Base-by-base conservation (phyloP, 2,797 vertebrate genomes). In the Alca torda region DNA sequence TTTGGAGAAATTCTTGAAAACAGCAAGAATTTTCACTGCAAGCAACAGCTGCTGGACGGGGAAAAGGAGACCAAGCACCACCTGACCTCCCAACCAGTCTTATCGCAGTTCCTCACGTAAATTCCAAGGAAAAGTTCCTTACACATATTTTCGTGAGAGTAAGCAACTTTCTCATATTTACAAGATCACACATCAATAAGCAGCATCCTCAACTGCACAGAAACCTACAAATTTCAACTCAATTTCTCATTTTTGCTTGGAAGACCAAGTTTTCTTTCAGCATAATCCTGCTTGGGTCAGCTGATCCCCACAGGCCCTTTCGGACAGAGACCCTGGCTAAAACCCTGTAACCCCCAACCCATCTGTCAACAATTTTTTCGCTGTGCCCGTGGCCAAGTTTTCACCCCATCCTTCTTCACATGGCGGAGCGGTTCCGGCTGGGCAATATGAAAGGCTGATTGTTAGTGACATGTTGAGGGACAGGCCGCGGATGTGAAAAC, bases 371-470 rank as follows among this genome's bases (percentile, higher is more conserved):
- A 39, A 37, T 48, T 84, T 90, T 64, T 84, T 88, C 80, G 45
- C 45, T 80, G 72, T 83, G 54, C 50, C 37, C 1, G 1, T 65
- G 51, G 48, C 86, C 90, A 87, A 37, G 61, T 75, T 75, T 91
- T 95, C 84, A 94, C 54, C 76, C 89, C 53, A 63, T 87, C 73
- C 53, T 92, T 83, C 84, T 80, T 72, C 78, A 75, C 69, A 45
- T 0, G 1, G 77, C 0, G 0, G 53, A 84, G 53, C 5, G 13
- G 67, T 61, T 87, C 93, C 2, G 6, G 30, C 50, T 2, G 17
- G 43, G 87, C 35, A 3, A 61, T 63, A 78, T 92, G 75, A 96
- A 95, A 94, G 89, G 51, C 82, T 5, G 3, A 92, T 93, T 95
- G 90, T 96, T 93, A 64, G 13, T 56, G 78, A 51, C 70, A 75